Percentiles rank a stretch among this genome's conserved stretches.
These are phyloP conservation scores for Varanus komodoensis DNA, from an alignment of 2,113 vertebrate genomes.

Conservation along the genomic window DNA sequence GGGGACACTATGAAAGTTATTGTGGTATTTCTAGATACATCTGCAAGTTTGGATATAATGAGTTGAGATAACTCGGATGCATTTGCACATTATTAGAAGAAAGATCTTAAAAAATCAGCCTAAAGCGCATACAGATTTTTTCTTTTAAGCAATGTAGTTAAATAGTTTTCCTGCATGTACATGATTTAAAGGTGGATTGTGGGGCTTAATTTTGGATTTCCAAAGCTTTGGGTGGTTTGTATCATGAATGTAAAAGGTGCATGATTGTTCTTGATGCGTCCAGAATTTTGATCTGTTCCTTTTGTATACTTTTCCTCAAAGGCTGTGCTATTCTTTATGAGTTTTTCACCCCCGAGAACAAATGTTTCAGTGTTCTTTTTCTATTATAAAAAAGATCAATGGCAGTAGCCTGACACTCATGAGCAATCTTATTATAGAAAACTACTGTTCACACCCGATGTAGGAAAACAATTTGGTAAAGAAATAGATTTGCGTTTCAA, in stretches of 20 bases:
- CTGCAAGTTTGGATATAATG: not conserved
- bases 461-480: constrained; percentile 35
- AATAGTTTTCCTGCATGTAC: not conserved
- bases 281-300: constrained; percentile 31
- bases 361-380: constrained; percentile 49
- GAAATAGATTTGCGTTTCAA: constrained; percentile 58
- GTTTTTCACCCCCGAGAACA: constrained; percentile 33
- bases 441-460: constrained; percentile 25
- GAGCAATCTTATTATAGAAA: constrained; percentile 61
- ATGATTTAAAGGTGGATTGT: constrained; percentile 9
- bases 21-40: not conserved
- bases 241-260: constrained; percentile 24
- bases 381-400: constrained; percentile 53
- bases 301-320: constrained; percentile 27
- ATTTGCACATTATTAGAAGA: not conserved
- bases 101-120: not conserved
- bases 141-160: not conserved
- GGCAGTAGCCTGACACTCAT: constrained; percentile 52
- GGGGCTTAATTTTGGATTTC: constrained; percentile 34
- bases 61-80: not conserved
- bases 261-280: constrained; percentile 11
- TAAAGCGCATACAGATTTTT: not conserved
- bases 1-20: not conserved
- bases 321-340: constrained; percentile 35
- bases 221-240: constrained; percentile 11